Evolutionary conservation across 2,888 invertebrate genomes (phyloP).

Genomic region (Mythimna ferrago): DNA sequence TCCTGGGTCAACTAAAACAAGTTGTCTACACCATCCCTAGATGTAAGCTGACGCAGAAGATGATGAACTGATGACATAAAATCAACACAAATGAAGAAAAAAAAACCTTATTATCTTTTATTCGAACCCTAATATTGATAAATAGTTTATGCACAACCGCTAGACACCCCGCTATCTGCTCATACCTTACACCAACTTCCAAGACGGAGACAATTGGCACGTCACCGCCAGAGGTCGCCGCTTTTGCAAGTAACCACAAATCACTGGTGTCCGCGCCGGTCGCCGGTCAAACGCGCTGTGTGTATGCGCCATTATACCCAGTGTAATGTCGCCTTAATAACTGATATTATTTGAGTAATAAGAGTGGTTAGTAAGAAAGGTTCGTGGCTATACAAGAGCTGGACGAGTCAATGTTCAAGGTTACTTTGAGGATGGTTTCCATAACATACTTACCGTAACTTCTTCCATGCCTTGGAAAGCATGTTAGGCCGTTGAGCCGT

Average conservation of each 20-base stretch:
- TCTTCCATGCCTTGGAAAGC: background rate
- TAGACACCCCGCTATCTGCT: conserved; percentile 49
- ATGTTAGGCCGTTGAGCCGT: no score
- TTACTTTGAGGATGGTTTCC: background rate
- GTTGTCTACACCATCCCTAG: no score
- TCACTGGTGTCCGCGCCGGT: conserved; percentile 77
- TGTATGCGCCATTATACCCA: conserved; percentile 61
- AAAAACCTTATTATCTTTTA: no score
- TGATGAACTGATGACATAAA: no score
- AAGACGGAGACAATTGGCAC: conserved; percentile 89
- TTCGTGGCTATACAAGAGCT: background rate
- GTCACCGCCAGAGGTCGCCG: conserved; percentile 86
- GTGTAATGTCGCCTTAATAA: conserved; percentile 51
- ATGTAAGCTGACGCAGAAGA: no score
- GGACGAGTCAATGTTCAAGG: background rate
- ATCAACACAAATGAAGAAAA: no score
- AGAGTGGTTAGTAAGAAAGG: background rate
- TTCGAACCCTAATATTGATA: no score
- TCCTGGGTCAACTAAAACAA: no score
- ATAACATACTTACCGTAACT: no score
- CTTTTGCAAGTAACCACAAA: conserved; percentile 85
- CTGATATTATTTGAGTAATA: conserved; percentile 48
- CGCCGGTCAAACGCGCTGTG: conserved; percentile 76
- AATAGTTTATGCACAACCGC: no score
- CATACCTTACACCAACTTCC: conserved; percentile 55